Base-by-base conservation (phyloP, 2,113 vertebrate species). In the Embiotoca jacksoni region DNA sequence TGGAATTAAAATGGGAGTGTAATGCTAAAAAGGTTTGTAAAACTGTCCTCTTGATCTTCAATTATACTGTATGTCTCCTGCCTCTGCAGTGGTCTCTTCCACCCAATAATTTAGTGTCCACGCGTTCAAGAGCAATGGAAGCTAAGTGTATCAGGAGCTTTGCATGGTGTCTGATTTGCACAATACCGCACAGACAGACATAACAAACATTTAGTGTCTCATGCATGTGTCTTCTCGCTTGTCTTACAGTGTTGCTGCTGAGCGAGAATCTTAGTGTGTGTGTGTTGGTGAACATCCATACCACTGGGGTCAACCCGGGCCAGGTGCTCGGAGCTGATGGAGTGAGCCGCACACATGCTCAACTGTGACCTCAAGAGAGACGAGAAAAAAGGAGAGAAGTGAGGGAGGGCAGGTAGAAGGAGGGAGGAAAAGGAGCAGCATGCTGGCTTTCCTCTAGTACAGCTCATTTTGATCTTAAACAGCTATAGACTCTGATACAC, bases 281-380 rank as follows among this genome's bases (percentile, higher is more conserved):
- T 36, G 37, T 67, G 52, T 77, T 55, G 8, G 35, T 56, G 81
- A 9, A 5, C 31, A 62, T 65, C 91, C 85, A 83, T 72, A 77
- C 91, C 91, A 81, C 66, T 60, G 90, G 86, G 80, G 89, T 92
- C 80, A 91, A 83, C 74, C 88, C 73, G 89, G 78, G 86, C 78
- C 80, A 85, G 83, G 88, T 95, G 93, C 84, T 93, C 54, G 16
- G 78, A 90, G 82, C 84, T 91, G 90, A 92, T 81, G 91, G 90
- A 90, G 90, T 84, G 85, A 88, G 87, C 86, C 91, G 92, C 93
- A 93, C 89, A 93, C 89, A 90, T 94, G 93, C 57, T 87, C 53
- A 75, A 72, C 77, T 72, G 68, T 89, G 86, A 87, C 84, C 82
- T 88, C 85, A 75, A 83, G 41, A 76, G 53, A 53, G 54, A 61